Percentiles rank a stretch among this genome's conserved stretches.
phyloP scores from a whole-genome alignment of 2,113 vertebrate species.

The Etheostoma spectabile region DNA sequence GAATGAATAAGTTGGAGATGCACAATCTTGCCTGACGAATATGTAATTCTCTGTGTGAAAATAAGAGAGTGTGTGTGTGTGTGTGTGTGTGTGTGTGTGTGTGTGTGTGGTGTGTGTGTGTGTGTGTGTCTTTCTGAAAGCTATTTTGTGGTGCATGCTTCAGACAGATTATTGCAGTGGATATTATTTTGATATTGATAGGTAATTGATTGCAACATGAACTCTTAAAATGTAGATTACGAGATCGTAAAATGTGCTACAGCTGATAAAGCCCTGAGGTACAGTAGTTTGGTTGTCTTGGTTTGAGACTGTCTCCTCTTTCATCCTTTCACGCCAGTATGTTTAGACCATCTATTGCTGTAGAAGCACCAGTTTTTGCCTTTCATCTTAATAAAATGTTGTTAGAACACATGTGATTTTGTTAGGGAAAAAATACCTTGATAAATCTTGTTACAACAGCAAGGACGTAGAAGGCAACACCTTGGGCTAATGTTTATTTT shows the following conservation, averaged over 20 bases:
- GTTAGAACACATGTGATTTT: not conserved
- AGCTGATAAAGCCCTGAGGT: conserved; percentile 1
- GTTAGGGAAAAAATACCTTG: not conserved
- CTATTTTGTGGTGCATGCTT: conserved; percentile 19
- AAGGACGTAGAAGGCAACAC: not conserved
- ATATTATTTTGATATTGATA: not conserved
- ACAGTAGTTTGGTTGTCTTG: not conserved
- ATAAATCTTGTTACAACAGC: not conserved
- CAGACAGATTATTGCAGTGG: not conserved
- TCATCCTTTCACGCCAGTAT: conserved; percentile 1
- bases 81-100: no score
- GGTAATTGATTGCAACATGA: conserved; percentile 2
- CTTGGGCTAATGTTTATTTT: not conserved
- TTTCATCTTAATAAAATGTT: not conserved
- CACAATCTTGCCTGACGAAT: conserved; percentile 26
- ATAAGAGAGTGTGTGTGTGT: no score
- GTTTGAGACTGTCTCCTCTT: not conserved
- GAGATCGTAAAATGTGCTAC: not conserved
- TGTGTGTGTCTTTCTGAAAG: not conserved
- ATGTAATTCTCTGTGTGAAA: conserved; percentile 8
- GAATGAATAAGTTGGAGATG: conserved; percentile 17
- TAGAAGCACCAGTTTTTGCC: not conserved
- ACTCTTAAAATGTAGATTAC: not conserved
- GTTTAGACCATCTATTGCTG: not conserved
- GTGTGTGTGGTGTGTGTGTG: no score